phyloP scores from a whole-genome alignment of 2,113 vertebrate genomes.

The Istiophorus platypterus region DNA sequence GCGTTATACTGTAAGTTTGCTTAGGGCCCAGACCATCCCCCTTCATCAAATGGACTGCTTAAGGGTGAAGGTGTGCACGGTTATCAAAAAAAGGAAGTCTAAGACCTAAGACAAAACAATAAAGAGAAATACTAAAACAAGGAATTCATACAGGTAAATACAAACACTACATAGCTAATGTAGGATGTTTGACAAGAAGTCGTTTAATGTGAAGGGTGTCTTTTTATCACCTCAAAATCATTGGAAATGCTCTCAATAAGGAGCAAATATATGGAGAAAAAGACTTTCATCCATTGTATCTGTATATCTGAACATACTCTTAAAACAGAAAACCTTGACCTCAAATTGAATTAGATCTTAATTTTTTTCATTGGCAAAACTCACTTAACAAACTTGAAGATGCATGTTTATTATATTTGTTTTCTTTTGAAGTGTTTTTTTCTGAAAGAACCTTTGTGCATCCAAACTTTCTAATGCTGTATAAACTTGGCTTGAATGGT shows the following conservation, averaged over 20 bases:
- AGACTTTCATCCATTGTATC: not conserved
- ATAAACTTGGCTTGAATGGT: not conserved
- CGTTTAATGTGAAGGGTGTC: not conserved
- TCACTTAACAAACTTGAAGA: too few relatives aligned
- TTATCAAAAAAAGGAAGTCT: not conserved
- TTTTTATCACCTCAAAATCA: not conserved
- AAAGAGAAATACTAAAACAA: not conserved
- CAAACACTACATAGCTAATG: not conserved
- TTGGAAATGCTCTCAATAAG: not conserved
- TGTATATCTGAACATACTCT: not conserved
- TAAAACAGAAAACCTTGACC: not conserved
- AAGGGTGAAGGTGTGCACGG: not conserved
- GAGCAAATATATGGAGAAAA: not conserved
- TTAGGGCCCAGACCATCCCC: not conserved
- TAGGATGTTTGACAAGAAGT: not conserved
- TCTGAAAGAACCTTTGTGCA: not conserved
- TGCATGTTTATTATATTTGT: not conserved
- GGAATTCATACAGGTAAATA: not conserved
- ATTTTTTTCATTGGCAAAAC: too few relatives aligned
- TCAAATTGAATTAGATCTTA: not conserved
- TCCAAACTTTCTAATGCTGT: not conserved
- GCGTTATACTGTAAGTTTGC: not conserved
- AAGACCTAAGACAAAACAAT: too few relatives aligned
- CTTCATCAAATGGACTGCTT: not conserved
- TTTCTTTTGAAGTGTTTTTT: not conserved